phyloP scores from a whole-genome alignment of 2,888 invertebrate genomes.

The Melipona bicolor region DNA sequence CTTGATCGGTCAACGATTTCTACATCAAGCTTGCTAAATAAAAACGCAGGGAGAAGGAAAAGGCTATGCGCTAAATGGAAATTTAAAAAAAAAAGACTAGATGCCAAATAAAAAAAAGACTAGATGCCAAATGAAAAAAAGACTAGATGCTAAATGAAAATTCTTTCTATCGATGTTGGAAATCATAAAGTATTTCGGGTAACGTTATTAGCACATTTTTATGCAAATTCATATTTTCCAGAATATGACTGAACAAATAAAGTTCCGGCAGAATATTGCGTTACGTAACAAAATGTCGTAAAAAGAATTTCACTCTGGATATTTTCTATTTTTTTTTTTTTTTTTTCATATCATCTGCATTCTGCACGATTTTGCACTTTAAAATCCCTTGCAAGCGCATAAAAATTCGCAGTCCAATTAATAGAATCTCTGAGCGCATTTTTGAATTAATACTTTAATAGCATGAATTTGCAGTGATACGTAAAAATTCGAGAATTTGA shows the following conservation, averaged over 20 bases:
- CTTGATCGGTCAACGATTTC: constrained; percentile 23
- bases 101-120: neutral
- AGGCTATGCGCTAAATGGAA: neutral
- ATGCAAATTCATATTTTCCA: too few species aligned
- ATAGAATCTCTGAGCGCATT: neutral
- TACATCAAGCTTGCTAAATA: neutral
- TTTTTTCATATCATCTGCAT: too few species aligned
- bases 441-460: neutral
- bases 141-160: neutral
- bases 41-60: too few species aligned
- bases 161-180: neutral
- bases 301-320: too few species aligned
- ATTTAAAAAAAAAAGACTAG: neutral
- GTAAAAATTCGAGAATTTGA: neutral
- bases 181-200: neutral
- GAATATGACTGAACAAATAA: too few species aligned
- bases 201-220: neutral
- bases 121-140: neutral
- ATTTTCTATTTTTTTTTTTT: too few species aligned
- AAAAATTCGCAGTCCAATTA: neutral
- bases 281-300: too few species aligned
- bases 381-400: too few species aligned
- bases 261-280: too few species aligned
- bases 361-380: too few species aligned
- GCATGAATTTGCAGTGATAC: neutral